These are phyloP conservation scores for Trichogramma dendrolimi DNA, from an alignment of 2,888 invertebrate species.

Conservation along the genomic window DNA sequence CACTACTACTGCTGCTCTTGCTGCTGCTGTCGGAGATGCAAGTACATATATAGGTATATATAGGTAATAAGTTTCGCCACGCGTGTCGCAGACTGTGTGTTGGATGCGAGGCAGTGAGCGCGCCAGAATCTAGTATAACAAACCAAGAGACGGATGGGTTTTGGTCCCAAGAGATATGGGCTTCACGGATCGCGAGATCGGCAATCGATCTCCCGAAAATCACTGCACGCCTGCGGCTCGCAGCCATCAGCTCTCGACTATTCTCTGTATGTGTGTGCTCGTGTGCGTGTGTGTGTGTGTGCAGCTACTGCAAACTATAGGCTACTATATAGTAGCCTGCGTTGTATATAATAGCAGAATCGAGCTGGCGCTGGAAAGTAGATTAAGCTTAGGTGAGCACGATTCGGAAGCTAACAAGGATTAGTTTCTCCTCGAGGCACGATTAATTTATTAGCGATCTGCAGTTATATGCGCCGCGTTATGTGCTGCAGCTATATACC, in stretches of 20 bases:
- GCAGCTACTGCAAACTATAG: too few species aligned
- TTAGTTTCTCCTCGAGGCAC: slow-evolving; percentile 10
- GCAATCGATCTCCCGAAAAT: slow-evolving; percentile 26
- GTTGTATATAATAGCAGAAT: too few species aligned
- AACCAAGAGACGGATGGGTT: not conserved
- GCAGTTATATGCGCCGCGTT: too few species aligned
- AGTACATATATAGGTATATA: too few species aligned
- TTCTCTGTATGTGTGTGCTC: too few species aligned
- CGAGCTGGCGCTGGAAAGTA: not conserved
- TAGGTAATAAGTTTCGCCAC: slow-evolving; percentile 25
- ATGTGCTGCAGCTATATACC: too few species aligned
- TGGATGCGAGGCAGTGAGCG: not conserved
- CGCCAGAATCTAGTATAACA: too few species aligned
- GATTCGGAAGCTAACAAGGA: slow-evolving; percentile 22
- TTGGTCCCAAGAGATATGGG: not conserved
- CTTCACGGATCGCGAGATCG: slow-evolving; percentile 11
- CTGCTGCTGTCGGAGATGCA: too few species aligned
- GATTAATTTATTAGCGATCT: slow-evolving; percentile 21
- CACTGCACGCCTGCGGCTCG: slow-evolving; percentile 1
- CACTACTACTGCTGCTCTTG: not conserved
- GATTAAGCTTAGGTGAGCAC: slow-evolving; percentile 15
- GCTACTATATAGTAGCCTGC: too few species aligned
- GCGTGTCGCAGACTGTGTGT: slow-evolving; percentile 10
- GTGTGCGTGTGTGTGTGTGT: too few species aligned
- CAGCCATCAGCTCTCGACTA: too few species aligned